These are phyloP conservation scores for Heliconius charithonia DNA, from an alignment of 2,888 invertebrate genomes.

Conservation along the genomic window DNA sequence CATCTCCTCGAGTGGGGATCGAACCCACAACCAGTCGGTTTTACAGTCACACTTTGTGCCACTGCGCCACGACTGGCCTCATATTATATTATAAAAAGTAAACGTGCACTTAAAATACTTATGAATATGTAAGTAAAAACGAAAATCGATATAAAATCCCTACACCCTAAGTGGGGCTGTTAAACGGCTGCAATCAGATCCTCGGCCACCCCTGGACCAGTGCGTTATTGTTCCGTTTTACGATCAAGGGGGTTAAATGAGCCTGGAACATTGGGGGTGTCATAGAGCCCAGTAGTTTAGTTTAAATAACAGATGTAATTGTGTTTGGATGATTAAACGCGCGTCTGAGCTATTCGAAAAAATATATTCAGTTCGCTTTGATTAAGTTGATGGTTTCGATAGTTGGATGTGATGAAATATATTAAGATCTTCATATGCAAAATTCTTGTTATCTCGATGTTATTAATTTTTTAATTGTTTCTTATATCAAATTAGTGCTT, in stretches of 20 bases:
- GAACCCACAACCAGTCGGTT: too few relatives aligned
- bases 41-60: too few relatives aligned
- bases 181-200: conserved; percentile 57
- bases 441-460: not conserved
- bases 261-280: conserved; percentile 52
- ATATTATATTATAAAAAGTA: conserved; percentile 17
- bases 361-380: not conserved
- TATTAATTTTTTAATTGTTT: not conserved
- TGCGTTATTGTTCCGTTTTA: conserved; percentile 56
- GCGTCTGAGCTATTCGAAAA: conserved; percentile 33
- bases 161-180: conserved; percentile 46
- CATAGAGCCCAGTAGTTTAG: conserved; percentile 56
- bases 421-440: not conserved
- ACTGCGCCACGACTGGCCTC: too few relatives aligned
- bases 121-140: conserved; percentile 30
- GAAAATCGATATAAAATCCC: conserved; percentile 45
- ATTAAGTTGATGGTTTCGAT: not conserved
- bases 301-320: conserved; percentile 76
- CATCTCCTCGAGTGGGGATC: too few relatives aligned
- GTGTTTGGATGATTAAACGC: conserved; percentile 68
- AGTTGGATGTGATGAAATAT: not conserved
- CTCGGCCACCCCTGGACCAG: conserved; percentile 54
- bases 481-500: not conserved
- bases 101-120: conserved; percentile 21
- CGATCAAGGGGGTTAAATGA: conserved; percentile 59